These are phyloP conservation scores for Oceanodroma leucorhoa DNA, from an alignment of 2,797 vertebrate species.

Conservation along the genomic window DNA sequence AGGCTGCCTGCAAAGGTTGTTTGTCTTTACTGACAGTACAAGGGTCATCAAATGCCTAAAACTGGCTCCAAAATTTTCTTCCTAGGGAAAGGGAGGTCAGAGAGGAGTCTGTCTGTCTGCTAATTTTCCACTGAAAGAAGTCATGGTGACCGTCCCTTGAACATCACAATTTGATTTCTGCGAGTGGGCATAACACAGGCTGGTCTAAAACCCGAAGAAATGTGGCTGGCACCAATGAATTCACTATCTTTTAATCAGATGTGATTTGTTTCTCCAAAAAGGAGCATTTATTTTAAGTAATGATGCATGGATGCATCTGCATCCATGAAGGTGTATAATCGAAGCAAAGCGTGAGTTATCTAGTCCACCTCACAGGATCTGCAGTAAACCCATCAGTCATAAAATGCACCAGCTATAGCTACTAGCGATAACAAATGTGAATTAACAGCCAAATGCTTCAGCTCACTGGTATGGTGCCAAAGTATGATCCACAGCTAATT, in stretches of 20 bases:
- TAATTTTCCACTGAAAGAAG: background rate
- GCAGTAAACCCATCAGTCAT: background rate
- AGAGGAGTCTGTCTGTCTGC: background rate
- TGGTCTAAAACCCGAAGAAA: background rate
- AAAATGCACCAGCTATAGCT: background rate
- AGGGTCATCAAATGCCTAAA: background rate
- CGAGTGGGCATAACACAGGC: fast-evolving
- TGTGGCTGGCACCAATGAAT: background rate
- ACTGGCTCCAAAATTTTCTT: background rate
- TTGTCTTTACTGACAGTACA: background rate
- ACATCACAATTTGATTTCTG: background rate
- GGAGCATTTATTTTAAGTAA: background rate
- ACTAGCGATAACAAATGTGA: background rate
- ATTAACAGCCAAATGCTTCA: background rate
- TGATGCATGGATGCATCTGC: background rate
- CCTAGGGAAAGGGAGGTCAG: background rate
- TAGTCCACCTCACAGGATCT: background rate
- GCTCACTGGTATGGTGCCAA: background rate
- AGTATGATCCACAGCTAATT: background rate
- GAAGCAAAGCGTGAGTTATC: background rate
- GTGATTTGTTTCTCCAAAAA: background rate
- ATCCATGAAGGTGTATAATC: background rate
- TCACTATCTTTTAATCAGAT: background rate
- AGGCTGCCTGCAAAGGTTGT: background rate
- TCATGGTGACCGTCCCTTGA: background rate